phyloP scores from a whole-genome alignment of 2,113 vertebrate genomes.

The Reinhardtius hippoglossoides region DNA sequence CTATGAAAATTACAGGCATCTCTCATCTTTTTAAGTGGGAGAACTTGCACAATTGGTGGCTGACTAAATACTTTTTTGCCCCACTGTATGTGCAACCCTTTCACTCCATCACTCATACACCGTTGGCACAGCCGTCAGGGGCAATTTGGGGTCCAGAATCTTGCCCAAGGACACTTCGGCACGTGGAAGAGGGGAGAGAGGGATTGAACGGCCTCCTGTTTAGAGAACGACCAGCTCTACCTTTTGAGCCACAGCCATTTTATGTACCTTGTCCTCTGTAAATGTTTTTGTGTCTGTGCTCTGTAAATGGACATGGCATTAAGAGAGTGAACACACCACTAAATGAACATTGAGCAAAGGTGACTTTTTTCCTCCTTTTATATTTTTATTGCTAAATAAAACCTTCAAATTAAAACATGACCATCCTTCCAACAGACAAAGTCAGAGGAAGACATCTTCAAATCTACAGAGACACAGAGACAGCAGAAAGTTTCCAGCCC shows the following conservation, averaged over 20 bases:
- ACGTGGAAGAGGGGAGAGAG: too few species aligned
- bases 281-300: neutral
- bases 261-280: neutral
- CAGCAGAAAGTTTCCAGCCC: neutral
- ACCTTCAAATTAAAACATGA: neutral
- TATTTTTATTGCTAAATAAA: slow-evolving; percentile 1
- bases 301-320: neutral
- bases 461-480: neutral
- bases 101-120: too few species aligned
- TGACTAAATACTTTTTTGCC: too few species aligned
- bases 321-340: too few species aligned
- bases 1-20: too few species aligned
- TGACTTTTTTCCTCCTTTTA: neutral
- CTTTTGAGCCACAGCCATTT: too few species aligned
- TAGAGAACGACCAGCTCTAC: neutral
- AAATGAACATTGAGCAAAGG: neutral
- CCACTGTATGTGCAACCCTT: too few species aligned
- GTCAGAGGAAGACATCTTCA: neutral
- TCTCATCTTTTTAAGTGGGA: too few species aligned
- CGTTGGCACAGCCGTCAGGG: too few species aligned
- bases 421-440: neutral
- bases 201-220: neutral
- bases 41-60: too few species aligned
- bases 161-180: too few species aligned
- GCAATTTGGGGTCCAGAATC: too few species aligned